These are phyloP conservation scores for Heterohyrax brucei DNA, from an alignment of 2,797 vertebrate species.

Conservation along the genomic window DNA sequence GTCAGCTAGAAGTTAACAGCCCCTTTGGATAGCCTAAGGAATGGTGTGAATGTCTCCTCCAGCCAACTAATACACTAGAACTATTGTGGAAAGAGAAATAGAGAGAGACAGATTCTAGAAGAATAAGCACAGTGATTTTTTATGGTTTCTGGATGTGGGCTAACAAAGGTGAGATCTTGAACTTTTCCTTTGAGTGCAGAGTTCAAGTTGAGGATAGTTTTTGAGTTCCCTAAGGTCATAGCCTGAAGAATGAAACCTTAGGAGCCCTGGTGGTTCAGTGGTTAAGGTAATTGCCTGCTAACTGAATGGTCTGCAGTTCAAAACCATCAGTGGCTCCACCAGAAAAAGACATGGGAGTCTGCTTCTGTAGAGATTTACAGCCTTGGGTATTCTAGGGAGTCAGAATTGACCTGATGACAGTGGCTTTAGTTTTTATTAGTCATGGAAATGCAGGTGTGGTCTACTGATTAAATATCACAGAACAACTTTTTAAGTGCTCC, in stretches of 20 bases:
- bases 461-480: background rate
- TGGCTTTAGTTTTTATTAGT: background rate
- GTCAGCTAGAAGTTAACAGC: background rate
- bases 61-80: background rate
- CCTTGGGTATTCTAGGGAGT: too few relatives aligned
- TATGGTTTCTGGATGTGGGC: background rate
- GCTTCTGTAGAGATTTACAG: too few relatives aligned
- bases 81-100: background rate
- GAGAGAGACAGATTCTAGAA: background rate
- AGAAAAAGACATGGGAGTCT: too few relatives aligned
- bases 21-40: background rate
- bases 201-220: background rate
- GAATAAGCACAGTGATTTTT: constrained; percentile 41
- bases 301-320: too few relatives aligned
- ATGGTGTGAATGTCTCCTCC: background rate
- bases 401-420: too few relatives aligned
- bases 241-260: background rate
- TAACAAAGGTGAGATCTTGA: background rate
- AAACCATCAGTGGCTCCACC: too few relatives aligned
- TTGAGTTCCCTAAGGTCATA: background rate
- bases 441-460: background rate
- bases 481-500: background rate
- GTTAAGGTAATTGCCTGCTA: too few relatives aligned
- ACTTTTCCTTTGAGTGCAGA: background rate
- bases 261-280: too few relatives aligned